These are phyloP conservation scores for Parascotia fuliginaria DNA, from an alignment of 2,888 invertebrate species.

Conservation along the genomic window DNA sequence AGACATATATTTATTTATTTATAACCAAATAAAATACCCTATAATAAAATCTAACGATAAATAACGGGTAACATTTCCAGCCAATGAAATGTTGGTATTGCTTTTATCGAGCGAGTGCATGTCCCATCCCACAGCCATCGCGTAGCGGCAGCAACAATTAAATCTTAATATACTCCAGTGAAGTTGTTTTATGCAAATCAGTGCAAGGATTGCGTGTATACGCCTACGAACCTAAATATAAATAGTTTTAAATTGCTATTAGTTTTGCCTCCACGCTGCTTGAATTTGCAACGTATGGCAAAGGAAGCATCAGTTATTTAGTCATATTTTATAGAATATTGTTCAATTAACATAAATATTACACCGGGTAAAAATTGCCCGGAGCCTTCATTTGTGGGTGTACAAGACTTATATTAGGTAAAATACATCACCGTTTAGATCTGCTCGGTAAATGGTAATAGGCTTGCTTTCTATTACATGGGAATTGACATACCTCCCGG, in stretches of 20 bases:
- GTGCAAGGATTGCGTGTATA: conserved; percentile 74
- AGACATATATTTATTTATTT: not conserved
- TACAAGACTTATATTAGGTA: too few relatives aligned
- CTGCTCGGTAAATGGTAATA: too few relatives aligned
- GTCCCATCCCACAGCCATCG: conserved; percentile 69
- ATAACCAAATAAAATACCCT: conserved; percentile 33
- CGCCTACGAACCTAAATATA: conserved; percentile 75
- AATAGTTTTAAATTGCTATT: conserved; percentile 55
- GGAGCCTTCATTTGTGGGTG: too few relatives aligned
- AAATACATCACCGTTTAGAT: too few relatives aligned
- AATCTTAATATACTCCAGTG: conserved; percentile 81
- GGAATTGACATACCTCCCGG: too few relatives aligned
- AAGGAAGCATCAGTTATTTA: conserved; percentile 16
- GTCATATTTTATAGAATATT: too few relatives aligned
- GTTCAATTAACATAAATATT: too few relatives aligned
- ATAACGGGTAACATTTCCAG: conserved; percentile 43
- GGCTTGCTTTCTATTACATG: too few relatives aligned
- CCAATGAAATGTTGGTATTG: conserved; percentile 71
- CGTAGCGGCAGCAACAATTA: conserved; percentile 71
- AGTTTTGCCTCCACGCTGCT: conserved; percentile 42
- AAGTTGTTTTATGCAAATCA: conserved; percentile 85
- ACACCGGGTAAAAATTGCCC: too few relatives aligned
- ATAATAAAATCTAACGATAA: conserved; percentile 46
- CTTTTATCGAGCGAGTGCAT: conserved; percentile 73
- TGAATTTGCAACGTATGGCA: conserved; percentile 19